Conservation (phyloP, 2,888 invertebrate species). For the Chelonus formosanus region DNA sequence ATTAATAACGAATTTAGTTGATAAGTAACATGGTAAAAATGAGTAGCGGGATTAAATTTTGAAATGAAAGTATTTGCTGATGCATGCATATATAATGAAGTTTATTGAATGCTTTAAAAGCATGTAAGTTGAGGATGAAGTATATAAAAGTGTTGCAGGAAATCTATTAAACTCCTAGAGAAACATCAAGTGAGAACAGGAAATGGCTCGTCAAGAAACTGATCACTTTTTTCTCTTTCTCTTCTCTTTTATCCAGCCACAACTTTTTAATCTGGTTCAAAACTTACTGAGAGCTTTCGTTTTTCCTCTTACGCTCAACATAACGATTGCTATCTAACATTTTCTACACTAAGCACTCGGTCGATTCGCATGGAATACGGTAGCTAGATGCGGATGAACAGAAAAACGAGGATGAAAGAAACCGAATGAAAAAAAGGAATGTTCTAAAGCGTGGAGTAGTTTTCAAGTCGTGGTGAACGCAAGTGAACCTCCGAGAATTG, state of each 20-base stretch:
- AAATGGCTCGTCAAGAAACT: slow-evolving; percentile 28
- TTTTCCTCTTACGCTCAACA: slow-evolving; percentile 1
- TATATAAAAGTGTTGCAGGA: not conserved
- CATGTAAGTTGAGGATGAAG: not conserved
- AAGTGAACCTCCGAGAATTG: slow-evolving; percentile 29
- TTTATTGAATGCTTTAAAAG: too few species aligned
- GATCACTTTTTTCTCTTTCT: slow-evolving; percentile 14
- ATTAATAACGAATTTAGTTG: too few species aligned
- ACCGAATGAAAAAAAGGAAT: slow-evolving; percentile 8
- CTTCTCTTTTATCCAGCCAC: slow-evolving; percentile 15
- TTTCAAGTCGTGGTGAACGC: slow-evolving; percentile 27
- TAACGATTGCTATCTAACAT: slow-evolving; percentile 14
- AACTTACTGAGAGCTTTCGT: slow-evolving; percentile 16
- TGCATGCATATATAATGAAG: too few species aligned
- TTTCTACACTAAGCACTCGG: slow-evolving; percentile 14
- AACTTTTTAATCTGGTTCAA: slow-evolving; percentile 33
- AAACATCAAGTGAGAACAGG: slow-evolving; percentile 4
- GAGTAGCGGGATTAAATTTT: too few species aligned
- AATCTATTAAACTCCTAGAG: not conserved
- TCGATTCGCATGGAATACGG: slow-evolving; percentile 24
- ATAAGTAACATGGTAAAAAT: too few species aligned
- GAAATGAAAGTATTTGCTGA: too few species aligned
- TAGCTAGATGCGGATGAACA: slow-evolving; percentile 13
- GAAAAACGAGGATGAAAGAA: slow-evolving; percentile 11
- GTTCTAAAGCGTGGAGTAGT: slow-evolving; percentile 18